These are phyloP conservation scores for Pseudolycoriella hygida DNA, from an alignment of 2,888 invertebrate species.

Conservation along the genomic window DNA sequence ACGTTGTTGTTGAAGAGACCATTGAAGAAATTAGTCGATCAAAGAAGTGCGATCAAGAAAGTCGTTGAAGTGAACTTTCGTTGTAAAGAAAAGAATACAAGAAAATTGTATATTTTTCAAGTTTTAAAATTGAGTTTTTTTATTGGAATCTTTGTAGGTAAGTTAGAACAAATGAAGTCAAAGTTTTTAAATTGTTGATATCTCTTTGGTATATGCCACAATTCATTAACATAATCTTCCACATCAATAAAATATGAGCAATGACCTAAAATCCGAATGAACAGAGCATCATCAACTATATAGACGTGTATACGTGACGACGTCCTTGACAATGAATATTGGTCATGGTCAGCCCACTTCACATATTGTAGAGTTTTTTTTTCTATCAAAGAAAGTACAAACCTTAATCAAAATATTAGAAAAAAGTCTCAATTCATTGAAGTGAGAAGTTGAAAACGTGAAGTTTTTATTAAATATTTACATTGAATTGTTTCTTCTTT, in stretches of 20 bases:
- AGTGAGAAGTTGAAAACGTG: neutral
- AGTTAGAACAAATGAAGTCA: neutral
- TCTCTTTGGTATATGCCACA: neutral
- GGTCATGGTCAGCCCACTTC: neutral
- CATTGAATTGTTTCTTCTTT: no score
- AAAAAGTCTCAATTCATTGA: neutral
- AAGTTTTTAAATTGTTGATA: neutral
- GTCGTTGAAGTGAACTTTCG: neutral
- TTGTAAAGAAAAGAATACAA: neutral
- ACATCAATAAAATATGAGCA: no score
- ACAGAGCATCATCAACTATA: neutral
- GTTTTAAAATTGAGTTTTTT: neutral
- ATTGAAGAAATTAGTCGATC: neutral
- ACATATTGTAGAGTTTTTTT: no score
- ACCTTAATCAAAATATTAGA: neutral
- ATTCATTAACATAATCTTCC: neutral
- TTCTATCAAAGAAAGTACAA: no score
- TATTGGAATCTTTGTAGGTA: neutral
- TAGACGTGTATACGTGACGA: neutral
- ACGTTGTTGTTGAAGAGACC: neutral
- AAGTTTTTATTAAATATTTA: no score
- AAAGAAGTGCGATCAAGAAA: neutral
- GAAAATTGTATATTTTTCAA: neutral
- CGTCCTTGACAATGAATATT: slow-evolving; percentile 1
- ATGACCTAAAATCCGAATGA: neutral